Evolutionary conservation across 2,113 vertebrate genomes (phyloP), one percentile per base, ranked within the genome.

Genomic region (Mystacornis crossleyi): DNA sequence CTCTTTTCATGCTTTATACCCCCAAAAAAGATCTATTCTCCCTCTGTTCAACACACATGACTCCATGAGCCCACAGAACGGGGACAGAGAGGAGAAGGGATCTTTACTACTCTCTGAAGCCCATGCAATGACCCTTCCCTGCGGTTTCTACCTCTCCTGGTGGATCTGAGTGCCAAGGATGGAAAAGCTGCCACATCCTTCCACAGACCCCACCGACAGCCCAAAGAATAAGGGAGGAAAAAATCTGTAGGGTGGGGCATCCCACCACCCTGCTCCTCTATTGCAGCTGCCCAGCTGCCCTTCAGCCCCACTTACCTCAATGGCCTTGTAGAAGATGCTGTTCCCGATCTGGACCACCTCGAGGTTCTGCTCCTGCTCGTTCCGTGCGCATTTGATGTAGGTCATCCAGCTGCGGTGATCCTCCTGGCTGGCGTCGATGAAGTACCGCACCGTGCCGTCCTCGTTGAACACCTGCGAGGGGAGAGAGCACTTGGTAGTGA

Each of bases 331-430:
- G 98, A 99, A 99, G 97, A 99, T 99, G 98, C 98, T 99, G 98
- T 98, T 99, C 61, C 99, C 99, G 0, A 99, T 99, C 97, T 99
- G 99, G 12, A 99, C 99, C 97, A 99, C 99, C 93, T 99, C 99
- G 94, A 99, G 97, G 97, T 99, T 99, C 95, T 99, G 99, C 89
- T 99, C 99, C 96, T 99, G 99, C 77, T 99, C 99, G 0, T 99
- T 99, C 9, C 99, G 98, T 0, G 99, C 99, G 17, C 99, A 99
- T 60, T 99, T 99, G 87, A 99, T 99, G 95, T 99, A 99, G 5
- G 99, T 99, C 99, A 99, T 99, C 99, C 99, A 99, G 97, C 99
- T 99, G 43, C 99, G 98, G 88, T 99, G 99, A 87, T 99, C 99
- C 96, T 99, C 99, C 97, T 99, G 99, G 93, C 99, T 99, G 97